A percentile compares a stretch with the other conserved stretches of the same genome.
phyloP scores from a whole-genome alignment of 2,113 vertebrate genomes.

The Oncorhynchus masou region DNA sequence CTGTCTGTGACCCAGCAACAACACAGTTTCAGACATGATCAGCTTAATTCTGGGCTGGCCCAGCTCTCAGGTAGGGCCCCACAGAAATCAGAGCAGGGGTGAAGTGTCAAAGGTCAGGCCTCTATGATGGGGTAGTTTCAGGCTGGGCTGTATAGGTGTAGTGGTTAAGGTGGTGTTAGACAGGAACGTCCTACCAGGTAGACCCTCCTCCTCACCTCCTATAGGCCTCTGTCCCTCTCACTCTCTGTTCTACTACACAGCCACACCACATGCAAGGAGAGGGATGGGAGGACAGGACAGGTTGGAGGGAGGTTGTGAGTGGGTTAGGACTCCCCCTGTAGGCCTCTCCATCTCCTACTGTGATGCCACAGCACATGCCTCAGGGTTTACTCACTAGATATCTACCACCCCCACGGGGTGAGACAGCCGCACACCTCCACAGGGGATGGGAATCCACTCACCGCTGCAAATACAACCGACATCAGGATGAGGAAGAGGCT shows the following conservation, averaged over 20 bases:
- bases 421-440: conserved; percentile 31
- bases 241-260: not conserved
- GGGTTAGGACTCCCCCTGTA: conserved; percentile 28
- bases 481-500: not conserved
- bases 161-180: conserved; percentile 1
- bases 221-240: not conserved
- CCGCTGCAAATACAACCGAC: conserved; percentile 34
- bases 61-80: conserved; percentile 36
- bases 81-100: conserved; percentile 28
- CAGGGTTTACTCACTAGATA: conserved; percentile 32
- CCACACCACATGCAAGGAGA: not conserved
- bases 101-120: conserved; percentile 7
- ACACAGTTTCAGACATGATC: conserved; percentile 47
- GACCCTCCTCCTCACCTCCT: not conserved
- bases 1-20: conserved; percentile 8
- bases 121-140: not conserved
- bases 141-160: not conserved
- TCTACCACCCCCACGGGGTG: conserved; percentile 24
- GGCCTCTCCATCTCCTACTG: conserved; percentile 2
- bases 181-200: not conserved
- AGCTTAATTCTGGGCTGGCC: not conserved
- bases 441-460: conserved; percentile 15
- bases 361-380: conserved; percentile 35
- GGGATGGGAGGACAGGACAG: not conserved
- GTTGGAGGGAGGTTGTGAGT: conserved; percentile 7